Evolutionary conservation across 2,888 invertebrate genomes (phyloP).

Genomic region (Holacanthella duospinosa): DNA sequence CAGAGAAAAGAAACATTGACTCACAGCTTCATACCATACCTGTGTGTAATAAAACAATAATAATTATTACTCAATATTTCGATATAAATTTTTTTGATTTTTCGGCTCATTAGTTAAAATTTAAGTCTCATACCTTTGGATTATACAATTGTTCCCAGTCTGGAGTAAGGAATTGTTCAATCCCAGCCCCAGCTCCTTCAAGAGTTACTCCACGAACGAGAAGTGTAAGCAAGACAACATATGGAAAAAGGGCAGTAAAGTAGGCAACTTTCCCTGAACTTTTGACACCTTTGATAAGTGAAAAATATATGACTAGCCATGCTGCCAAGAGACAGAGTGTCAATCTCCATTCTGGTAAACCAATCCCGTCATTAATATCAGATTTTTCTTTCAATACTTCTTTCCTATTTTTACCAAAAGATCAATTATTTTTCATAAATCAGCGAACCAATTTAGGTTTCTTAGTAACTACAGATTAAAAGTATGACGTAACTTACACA

Average conservation of each 20-base stretch:
- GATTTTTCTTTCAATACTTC: conserved; percentile 13
- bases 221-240: conserved; percentile 62
- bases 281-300: conserved; percentile 10
- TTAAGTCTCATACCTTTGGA: conserved; percentile 50
- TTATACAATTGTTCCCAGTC: conserved; percentile 63
- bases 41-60: conserved; percentile 41
- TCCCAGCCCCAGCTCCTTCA: conserved; percentile 62
- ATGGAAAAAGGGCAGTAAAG: conserved; percentile 79
- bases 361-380: conserved; percentile 35
- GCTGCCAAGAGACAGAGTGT: conserved; percentile 4
- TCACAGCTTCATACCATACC: conserved; percentile 69
- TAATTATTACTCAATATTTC: too few relatives aligned
- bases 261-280: conserved; percentile 58
- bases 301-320: conserved; percentile 7
- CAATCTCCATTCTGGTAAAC: conserved; percentile 17
- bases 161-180: conserved; percentile 66
- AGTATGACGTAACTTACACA: conserved; percentile 16
- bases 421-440: background rate
- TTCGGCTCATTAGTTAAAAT: background rate
- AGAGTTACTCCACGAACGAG: conserved; percentile 50
- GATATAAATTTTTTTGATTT: too few relatives aligned
- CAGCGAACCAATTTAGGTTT: too few relatives aligned
- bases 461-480: background rate
- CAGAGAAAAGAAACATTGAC: conserved; percentile 67
- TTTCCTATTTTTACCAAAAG: conserved; percentile 6